Percentiles rank a stretch among this genome's conserved stretches.
phyloP scores from a whole-genome alignment of 1,140 invertebrate species.

The Archivesica marissinica region DNA sequence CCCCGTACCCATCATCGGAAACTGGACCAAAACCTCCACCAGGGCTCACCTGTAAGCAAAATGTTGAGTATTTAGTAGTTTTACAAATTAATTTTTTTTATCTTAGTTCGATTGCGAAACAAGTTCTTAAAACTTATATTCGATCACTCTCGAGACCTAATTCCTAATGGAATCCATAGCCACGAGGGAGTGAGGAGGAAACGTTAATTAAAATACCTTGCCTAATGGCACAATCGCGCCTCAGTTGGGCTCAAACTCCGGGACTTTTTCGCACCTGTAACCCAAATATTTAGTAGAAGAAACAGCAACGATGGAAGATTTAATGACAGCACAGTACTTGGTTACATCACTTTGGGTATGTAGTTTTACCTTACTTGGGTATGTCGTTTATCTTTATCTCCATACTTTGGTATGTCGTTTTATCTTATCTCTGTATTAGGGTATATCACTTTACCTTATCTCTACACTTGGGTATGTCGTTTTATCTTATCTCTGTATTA shows the following conservation, averaged over 20 bases:
- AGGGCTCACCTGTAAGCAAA: constrained; percentile 74
- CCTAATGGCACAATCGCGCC: too few relatives aligned
- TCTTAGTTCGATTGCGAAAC: too few relatives aligned
- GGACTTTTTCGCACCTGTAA: background rate
- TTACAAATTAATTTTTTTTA: too few relatives aligned
- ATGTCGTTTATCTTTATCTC: too few relatives aligned
- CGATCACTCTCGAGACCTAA: too few relatives aligned
- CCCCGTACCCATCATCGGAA: constrained; percentile 85
- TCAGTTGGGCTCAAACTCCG: background rate
- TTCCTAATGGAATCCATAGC: too few relatives aligned
- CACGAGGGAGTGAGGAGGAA: too few relatives aligned
- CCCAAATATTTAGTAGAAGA: background rate
- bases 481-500: background rate
- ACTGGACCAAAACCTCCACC: constrained; percentile 86
- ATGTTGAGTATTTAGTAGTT: background rate
- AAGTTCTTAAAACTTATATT: too few relatives aligned
- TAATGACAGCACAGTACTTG: too few relatives aligned
- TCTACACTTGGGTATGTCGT: background rate
- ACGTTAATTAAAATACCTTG: constrained; percentile 14
- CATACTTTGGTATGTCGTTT: constrained; percentile 21
- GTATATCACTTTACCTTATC: constrained; percentile 75
- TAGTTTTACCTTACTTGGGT: too few relatives aligned
- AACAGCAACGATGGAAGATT: too few relatives aligned
- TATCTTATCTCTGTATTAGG: constrained; percentile 70
- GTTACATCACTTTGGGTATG: too few relatives aligned